Evolutionary conservation across 2,888 invertebrate species (phyloP), one percentile per base, ranked within the genome.

Genomic region (Petrolisthes manimaculis): DNA sequence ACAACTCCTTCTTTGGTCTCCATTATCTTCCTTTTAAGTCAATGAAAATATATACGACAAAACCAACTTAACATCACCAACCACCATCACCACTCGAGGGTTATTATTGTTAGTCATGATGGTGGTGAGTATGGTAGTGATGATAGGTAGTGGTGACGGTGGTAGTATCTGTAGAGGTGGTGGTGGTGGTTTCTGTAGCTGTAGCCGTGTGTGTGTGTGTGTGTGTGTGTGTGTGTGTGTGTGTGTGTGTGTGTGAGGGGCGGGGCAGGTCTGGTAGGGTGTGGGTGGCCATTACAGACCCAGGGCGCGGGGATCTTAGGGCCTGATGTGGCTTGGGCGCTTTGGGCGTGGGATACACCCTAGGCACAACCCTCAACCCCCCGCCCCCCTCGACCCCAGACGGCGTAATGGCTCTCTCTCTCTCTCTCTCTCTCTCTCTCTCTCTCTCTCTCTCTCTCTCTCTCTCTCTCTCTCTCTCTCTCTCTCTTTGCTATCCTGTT

Each of bases 331-430:
- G 77, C 51, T 6, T 5, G 75, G 24, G 75, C 6, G 75, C 24
- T 6, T 75, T 37, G 75, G 75, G 75, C 21, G 37, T 12, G 24
- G 37, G 24, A 75, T n/a, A 24, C 12, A 37, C 21, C 54, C 53
- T n/a, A 55, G 79, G 79, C 54, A 56, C 56, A 80, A 24, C 80
- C 80, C 80, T n/a, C 80, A 14, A 12, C 56, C 21, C 56, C 80
- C 56, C n/a, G 74, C 6, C 74, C 74, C 74, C 74, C 74, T 21
- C 24, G 8, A 12, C 74, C 74, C 74, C 74, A 61, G 61, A 18
- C 61, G 12, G 74, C 24, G 67, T 67, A 74, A 21, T 37, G 21
- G 74, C 21, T 24, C 75, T 75, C 37, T 24, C 75, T 67, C 37
- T 75, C 75, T 75, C 75, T n/a, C n/a, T n/a, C 75, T 75, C 75